A percentile compares a stretch with the other conserved stretches of the same genome.
Conservation (phyloP, 2,113 vertebrate genomes). For the Chaetorhynchus papuensis region DNA sequence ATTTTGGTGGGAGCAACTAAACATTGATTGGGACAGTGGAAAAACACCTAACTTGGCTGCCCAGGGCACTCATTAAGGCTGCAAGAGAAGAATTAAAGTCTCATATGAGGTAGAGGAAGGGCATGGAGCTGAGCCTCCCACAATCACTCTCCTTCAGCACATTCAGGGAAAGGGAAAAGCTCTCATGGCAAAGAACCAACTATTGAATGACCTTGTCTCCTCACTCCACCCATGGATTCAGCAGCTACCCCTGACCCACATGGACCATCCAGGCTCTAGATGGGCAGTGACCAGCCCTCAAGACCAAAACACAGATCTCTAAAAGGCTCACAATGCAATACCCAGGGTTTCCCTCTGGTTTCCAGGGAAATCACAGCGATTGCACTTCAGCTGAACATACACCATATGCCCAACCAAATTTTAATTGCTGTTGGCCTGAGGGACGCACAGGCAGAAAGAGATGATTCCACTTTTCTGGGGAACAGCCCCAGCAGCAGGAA, state of each 20-base stretch:
- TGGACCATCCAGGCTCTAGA: accelerated
- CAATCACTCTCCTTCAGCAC: neutral
- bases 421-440: neutral
- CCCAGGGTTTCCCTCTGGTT: neutral
- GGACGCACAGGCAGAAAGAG: neutral
- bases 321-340: neutral
- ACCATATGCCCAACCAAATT: neutral
- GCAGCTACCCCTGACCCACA: neutral
- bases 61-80: neutral
- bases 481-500: neutral
- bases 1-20: neutral
- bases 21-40: neutral
- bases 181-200: neutral
- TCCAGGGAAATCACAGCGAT: neutral
- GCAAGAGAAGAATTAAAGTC: neutral
- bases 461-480: neutral
- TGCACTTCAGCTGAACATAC: neutral
- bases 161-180: neutral
- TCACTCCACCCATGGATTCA: neutral
- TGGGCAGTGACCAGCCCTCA: neutral
- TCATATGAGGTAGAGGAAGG: neutral
- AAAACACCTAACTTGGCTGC: neutral
- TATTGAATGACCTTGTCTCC: accelerated
- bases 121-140: neutral
- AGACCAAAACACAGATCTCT: neutral